Percentiles rank a stretch among this genome's conserved stretches.
Conservation (phyloP, 2,888 invertebrate genomes). For the Sminthurinus aureus region DNA sequence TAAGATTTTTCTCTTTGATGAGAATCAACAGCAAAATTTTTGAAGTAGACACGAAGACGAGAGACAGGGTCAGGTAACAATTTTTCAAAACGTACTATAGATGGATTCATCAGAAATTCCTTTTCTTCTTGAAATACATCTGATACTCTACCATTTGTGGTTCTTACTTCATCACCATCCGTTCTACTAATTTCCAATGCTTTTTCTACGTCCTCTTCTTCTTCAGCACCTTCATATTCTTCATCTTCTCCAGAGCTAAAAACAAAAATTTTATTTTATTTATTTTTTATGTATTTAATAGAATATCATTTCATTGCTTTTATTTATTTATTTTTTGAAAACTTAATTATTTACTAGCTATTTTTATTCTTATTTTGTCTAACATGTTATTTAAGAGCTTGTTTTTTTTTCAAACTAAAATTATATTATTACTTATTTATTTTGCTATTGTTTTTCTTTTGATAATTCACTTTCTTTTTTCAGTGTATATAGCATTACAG, state of each 20-base stretch:
- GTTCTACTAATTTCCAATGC: constrained; percentile 39
- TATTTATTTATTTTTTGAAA: constrained; percentile 1
- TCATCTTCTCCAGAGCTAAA: constrained; percentile 17
- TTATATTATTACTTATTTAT: background rate
- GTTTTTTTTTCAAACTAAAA: background rate
- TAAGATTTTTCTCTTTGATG: background rate
- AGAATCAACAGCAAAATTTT: constrained; percentile 1
- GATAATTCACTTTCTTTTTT: too few species aligned
- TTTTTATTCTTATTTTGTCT: background rate
- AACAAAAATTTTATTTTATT: background rate
- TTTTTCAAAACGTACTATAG: constrained; percentile 25
- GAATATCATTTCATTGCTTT: background rate
- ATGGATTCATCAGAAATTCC: constrained; percentile 36
- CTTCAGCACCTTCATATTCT: background rate
- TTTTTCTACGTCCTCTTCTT: background rate
- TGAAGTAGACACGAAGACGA: constrained; percentile 6
- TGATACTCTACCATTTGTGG: too few species aligned
- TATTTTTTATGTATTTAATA: background rate
- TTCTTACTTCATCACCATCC: constrained; percentile 58
- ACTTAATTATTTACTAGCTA: background rate
- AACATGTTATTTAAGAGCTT: too few species aligned
- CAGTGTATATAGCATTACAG: too few species aligned
- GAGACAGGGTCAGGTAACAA: constrained; percentile 36
- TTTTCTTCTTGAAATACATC: constrained; percentile 40
- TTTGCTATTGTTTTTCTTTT: background rate